Conservation (phyloP, 2,888 invertebrate species). For the Andrena trimmerana region DNA sequence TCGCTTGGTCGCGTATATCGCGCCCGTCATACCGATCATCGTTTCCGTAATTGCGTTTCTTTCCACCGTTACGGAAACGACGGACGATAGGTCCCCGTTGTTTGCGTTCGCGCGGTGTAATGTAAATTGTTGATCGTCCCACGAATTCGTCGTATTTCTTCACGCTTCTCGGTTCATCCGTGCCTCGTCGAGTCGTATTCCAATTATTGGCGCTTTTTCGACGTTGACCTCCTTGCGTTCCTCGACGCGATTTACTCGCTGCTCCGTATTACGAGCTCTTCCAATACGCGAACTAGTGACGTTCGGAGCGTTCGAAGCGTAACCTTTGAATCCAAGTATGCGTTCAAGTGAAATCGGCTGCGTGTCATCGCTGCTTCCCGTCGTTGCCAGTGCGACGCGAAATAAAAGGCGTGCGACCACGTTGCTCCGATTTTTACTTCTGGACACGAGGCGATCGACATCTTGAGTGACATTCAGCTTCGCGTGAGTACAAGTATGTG, state of each 20-base stretch:
- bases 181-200: neutral
- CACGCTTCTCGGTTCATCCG: conserved; percentile 9
- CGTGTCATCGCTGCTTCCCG: conserved; percentile 20
- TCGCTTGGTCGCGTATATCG: conserved; percentile 40
- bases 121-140: neutral
- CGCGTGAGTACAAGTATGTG: neutral
- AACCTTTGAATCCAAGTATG: conserved; percentile 11
- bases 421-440: neutral
- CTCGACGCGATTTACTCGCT: conserved; percentile 4
- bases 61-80: conserved; percentile 42
- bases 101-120: neutral
- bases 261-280: conserved; percentile 9
- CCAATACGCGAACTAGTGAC: neutral
- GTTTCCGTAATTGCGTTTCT: conserved; percentile 56
- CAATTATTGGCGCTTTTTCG: conserved; percentile 6
- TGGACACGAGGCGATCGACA: conserved; percentile 3
- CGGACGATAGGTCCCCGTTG: neutral
- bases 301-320: neutral
- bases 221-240: neutral
- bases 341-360: conserved; percentile 1
- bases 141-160: neutral
- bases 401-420: conserved; percentile 6
- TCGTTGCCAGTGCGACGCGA: conserved; percentile 43
- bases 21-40: conserved; percentile 56
- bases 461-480: neutral